Percentiles rank a stretch among this genome's conserved stretches.
phyloP scores from a whole-genome alignment of 53 echinoderm and acorn worm species.

The Pentamera pediparva region DNA sequence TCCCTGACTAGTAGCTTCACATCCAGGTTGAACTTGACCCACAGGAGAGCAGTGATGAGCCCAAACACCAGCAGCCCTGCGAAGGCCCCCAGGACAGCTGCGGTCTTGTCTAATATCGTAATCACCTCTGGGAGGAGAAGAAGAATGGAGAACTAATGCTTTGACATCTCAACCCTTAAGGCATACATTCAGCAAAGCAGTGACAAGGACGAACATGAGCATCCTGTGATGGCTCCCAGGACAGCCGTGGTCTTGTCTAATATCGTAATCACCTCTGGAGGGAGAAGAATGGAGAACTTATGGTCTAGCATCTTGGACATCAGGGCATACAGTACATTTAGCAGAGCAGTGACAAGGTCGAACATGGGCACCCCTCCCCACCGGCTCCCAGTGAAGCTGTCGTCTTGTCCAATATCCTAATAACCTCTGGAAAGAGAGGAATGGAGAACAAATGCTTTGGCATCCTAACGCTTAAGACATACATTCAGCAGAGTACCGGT shows the following conservation, averaged over 20 bases:
- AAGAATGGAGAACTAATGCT: too few relatives aligned
- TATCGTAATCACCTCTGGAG: background rate
- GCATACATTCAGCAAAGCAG: background rate
- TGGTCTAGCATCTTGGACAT: too few relatives aligned
- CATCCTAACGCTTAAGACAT: too few relatives aligned
- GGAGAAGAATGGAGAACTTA: too few relatives aligned
- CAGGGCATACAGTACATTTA: too few relatives aligned
- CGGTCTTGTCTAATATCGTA: background rate
- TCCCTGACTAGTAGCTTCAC: background rate
- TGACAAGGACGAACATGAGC: background rate
- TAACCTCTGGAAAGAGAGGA: too few relatives aligned
- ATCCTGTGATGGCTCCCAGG: background rate
- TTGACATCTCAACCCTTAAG: too few relatives aligned
- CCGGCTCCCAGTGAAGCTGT: background rate
- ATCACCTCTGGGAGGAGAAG: background rate
- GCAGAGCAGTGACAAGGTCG: background rate
- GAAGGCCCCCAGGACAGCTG: background rate
- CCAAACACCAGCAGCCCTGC: background rate
- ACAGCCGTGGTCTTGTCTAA: slow-evolving; percentile 6
- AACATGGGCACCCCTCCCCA: background rate
- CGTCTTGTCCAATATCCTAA: background rate
- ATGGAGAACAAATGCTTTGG: too few relatives aligned
- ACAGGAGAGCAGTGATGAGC: background rate
- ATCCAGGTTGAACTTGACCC: background rate
- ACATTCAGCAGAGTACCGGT: too few relatives aligned